These are phyloP conservation scores for Tholera decimalis DNA, from an alignment of 2,888 invertebrate genomes.

Conservation along the genomic window DNA sequence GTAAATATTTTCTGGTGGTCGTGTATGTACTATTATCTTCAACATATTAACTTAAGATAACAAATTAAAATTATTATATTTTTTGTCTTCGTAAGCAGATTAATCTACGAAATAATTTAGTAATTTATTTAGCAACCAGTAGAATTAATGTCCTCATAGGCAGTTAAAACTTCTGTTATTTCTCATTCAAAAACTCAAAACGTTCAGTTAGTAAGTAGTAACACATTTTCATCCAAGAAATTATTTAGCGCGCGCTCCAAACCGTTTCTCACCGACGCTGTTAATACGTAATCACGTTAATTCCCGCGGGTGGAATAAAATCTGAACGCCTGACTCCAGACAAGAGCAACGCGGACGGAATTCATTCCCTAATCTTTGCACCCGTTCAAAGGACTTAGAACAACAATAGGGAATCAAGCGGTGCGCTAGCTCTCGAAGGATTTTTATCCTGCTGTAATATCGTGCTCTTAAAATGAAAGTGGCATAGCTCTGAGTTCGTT, in stretches of 20 bases:
- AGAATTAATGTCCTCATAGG: neutral
- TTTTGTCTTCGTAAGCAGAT: neutral
- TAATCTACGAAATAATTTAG: neutral
- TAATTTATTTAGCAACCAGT: too few relatives aligned
- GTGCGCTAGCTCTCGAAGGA: slow-evolving; percentile 36
- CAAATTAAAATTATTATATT: neutral
- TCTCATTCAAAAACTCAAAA: neutral
- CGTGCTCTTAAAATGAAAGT: too few relatives aligned
- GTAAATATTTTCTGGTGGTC: too few relatives aligned
- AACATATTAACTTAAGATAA: too few relatives aligned
- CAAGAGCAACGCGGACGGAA: slow-evolving; percentile 47
- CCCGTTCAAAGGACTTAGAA: slow-evolving; percentile 39
- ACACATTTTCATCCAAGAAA: neutral
- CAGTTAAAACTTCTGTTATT: neutral
- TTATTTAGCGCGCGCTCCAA: slow-evolving; percentile 15
- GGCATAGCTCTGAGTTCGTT: too few relatives aligned
- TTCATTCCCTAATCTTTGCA: slow-evolving; percentile 47
- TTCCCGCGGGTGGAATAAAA: slow-evolving; percentile 55
- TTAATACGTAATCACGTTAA: slow-evolving; percentile 50
- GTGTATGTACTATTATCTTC: too few relatives aligned
- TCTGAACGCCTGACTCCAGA: slow-evolving; percentile 37
- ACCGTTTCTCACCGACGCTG: slow-evolving; percentile 21
- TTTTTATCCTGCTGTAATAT: slow-evolving; percentile 48
- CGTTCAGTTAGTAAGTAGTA: neutral
- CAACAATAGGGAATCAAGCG: slow-evolving; percentile 36